These are phyloP conservation scores for Drosophila lutescens DNA, from an alignment of 2,888 invertebrate genomes.

Conservation along the genomic window DNA sequence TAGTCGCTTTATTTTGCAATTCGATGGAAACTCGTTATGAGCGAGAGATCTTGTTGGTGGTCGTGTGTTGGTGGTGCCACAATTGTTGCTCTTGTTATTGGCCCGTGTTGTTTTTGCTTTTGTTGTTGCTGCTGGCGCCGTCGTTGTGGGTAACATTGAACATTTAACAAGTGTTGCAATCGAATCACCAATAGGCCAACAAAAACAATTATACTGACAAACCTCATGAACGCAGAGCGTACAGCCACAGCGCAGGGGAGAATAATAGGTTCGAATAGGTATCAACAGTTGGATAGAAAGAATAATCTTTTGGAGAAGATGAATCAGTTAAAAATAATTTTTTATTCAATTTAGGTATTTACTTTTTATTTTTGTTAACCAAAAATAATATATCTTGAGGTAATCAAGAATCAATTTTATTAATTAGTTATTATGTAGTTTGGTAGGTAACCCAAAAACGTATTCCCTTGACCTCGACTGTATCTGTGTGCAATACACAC, in stretches of 20 bases:
- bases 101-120: constrained; percentile 51
- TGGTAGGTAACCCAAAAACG: neutral
- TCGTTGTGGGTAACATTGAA: constrained; percentile 73
- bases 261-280: neutral
- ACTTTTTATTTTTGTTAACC: no score
- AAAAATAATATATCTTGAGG: no score
- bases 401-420: neutral
- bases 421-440: neutral
- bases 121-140: constrained; percentile 40
- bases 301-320: no score
- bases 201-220: constrained; percentile 54
- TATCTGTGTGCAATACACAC: constrained; percentile 13
- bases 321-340: no score
- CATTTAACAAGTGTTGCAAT: constrained; percentile 78
- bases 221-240: constrained; percentile 22
- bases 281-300: no score
- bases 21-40: constrained; percentile 77
- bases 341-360: no score
- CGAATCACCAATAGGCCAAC: constrained; percentile 71
- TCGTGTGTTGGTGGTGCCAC: constrained; percentile 73
- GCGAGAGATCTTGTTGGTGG: constrained; percentile 53
- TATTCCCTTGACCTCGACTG: constrained; percentile 9
- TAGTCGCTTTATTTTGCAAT: constrained; percentile 77
- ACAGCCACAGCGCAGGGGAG: constrained; percentile 7
- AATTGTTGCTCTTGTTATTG: constrained; percentile 79